Conservation (phyloP, 2,888 invertebrate species). For the Zele albiditarsus region DNA sequence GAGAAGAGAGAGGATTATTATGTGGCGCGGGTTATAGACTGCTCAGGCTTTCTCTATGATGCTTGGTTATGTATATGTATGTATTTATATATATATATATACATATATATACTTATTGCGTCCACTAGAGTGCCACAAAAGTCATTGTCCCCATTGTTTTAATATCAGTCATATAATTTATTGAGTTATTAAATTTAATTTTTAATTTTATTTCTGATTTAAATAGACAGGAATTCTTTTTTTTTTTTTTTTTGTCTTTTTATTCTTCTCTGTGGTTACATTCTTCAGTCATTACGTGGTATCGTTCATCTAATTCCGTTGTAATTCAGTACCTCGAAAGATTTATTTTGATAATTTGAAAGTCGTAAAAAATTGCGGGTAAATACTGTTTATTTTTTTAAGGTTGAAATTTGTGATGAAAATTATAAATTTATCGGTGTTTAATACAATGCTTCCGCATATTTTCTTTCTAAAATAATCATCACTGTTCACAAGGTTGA, state of each 20-base stretch:
- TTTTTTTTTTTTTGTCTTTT: background rate
- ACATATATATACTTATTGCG: background rate
- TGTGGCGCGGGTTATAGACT: constrained; percentile 7
- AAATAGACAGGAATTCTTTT: background rate
- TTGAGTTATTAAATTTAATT: constrained; percentile 52
- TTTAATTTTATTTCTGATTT: background rate
- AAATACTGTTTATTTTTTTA: background rate
- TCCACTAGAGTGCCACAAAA: constrained; percentile 47
- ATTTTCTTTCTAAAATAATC: too few relatives aligned
- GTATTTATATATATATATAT: constrained; percentile 9
- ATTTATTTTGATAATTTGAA: background rate
- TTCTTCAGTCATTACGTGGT: background rate
- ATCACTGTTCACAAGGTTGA: background rate
- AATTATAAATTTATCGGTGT: too few relatives aligned
- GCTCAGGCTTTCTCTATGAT: constrained; percentile 16
- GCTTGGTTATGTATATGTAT: background rate
- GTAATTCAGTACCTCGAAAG: background rate
- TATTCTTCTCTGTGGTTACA: background rate
- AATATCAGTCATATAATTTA: constrained; percentile 61
- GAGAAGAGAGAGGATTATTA: constrained; percentile 17
- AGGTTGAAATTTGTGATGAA: too few relatives aligned
- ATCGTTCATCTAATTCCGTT: background rate
- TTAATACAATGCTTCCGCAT: too few relatives aligned
- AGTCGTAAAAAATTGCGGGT: background rate
- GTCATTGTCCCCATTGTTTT: constrained; percentile 66